A percentile compares a stretch with the other conserved stretches of the same genome.
Conservation (phyloP, 1,140 invertebrate genomes). For the Octopus sinensis region DNA sequence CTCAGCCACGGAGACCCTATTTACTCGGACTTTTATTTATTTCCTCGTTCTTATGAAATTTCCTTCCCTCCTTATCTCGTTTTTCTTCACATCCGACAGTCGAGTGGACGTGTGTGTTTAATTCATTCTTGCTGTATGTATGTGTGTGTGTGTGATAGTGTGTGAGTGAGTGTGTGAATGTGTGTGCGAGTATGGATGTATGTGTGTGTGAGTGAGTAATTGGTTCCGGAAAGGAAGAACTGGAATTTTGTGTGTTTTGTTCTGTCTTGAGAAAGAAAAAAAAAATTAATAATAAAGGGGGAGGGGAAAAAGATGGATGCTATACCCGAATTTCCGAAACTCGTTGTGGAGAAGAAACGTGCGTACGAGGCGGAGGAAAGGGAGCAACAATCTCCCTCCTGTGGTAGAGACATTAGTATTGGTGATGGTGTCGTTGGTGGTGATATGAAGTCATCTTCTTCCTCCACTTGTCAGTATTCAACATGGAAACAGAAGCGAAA, state of each 20-base stretch:
- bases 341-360: slow-evolving; percentile 6
- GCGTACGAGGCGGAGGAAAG: neutral
- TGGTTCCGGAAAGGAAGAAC: neutral
- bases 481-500: slow-evolving; percentile 5
- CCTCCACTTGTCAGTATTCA: neutral
- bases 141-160: neutral
- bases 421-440: neutral
- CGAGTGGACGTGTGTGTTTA: neutral
- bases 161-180: neutral
- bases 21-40: no score
- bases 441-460: neutral
- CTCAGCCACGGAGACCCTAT: no score
- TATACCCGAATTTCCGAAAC: neutral
- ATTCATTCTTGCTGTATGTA: neutral
- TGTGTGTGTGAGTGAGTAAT: neutral
- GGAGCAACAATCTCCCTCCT: neutral
- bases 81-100: no score
- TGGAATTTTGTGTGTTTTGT: neutral
- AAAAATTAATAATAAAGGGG: neutral
- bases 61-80: no score
- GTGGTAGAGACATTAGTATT: neutral
- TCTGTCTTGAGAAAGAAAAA: no score
- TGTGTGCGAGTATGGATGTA: neutral
- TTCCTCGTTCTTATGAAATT: no score
- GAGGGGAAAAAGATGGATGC: neutral